A percentile compares a stretch with the other conserved stretches of the same genome.
These are phyloP conservation scores for Desmophyllum pertusum DNA, from an alignment of 92 coral and sea anemone genomes.

Conservation along the genomic window DNA sequence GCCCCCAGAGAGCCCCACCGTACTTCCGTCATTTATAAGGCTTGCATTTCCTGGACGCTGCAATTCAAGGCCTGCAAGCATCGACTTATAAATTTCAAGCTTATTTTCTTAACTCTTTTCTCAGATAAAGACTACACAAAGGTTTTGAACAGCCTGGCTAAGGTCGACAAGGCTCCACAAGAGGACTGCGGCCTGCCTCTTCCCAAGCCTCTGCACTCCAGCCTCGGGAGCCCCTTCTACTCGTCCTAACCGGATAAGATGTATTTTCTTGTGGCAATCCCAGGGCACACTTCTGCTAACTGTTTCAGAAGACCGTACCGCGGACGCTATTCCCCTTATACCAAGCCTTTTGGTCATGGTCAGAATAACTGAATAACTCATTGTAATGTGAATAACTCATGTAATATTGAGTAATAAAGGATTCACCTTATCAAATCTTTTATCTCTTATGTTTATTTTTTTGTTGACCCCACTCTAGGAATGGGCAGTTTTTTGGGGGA, in stretches of 20 bases:
- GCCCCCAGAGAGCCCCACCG: neutral
- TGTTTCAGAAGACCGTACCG: constrained; percentile 2
- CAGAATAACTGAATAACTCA: neutral
- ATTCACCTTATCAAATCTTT: neutral
- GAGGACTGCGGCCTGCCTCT: constrained; percentile 15
- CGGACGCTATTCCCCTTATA: neutral
- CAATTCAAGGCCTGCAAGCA: neutral
- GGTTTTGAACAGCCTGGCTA: constrained; percentile 26
- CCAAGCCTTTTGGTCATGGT: neutral
- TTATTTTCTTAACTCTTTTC: constrained; percentile 50
- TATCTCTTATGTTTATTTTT: too few relatives aligned
- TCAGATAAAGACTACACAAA: constrained; percentile 51
- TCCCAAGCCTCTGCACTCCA: constrained; percentile 3
- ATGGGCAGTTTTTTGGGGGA: constrained; percentile 16
- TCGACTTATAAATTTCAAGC: constrained; percentile 25
- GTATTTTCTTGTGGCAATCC: constrained; percentile 46
- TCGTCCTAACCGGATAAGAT: neutral
- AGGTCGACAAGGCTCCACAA: constrained; percentile 36
- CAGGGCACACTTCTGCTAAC: constrained; percentile 40
- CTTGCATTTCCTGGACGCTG: constrained; percentile 36
- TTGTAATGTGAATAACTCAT: too few relatives aligned
- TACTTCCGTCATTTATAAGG: constrained; percentile 9
- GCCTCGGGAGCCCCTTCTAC: neutral
- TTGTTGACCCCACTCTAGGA: neutral
- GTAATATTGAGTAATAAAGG: neutral